These are phyloP conservation scores for Leucoptera coffeella DNA, from an alignment of 2,888 invertebrate species.

Conservation along the genomic window DNA sequence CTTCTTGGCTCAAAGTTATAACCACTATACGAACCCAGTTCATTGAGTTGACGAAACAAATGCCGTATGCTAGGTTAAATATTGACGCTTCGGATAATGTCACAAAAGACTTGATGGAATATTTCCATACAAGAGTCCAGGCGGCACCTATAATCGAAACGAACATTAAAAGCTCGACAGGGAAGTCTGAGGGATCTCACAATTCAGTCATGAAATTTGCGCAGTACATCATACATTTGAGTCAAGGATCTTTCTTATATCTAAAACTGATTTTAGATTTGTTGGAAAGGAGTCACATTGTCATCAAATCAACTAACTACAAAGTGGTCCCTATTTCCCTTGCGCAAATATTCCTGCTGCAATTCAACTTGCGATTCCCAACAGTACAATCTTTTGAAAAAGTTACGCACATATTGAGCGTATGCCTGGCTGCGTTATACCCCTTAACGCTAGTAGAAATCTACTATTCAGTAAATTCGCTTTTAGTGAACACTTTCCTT, in stretches of 20 bases:
- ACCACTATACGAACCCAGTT: conserved; percentile 82
- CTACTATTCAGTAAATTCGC: conserved; percentile 87
- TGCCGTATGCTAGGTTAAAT: conserved; percentile 74
- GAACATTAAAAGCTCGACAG: conserved; percentile 66
- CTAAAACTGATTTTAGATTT: conserved; percentile 87
- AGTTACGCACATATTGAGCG: conserved; percentile 80
- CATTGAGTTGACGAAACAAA: conserved; percentile 72
- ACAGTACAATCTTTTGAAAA: conserved; percentile 87
- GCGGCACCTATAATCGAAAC: conserved; percentile 78
- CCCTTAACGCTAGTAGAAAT: conserved; percentile 87
- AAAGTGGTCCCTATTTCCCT: conserved; percentile 86
- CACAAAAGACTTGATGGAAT: conserved; percentile 82
- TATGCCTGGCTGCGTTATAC: conserved; percentile 85
- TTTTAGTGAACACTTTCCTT: conserved; percentile 70
- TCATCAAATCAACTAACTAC: conserved; percentile 89
- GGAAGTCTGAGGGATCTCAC: conserved; percentile 59
- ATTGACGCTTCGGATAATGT: conserved; percentile 73
- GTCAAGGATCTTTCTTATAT: conserved; percentile 88
- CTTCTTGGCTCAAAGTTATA: conserved; percentile 86
- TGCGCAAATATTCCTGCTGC: conserved; percentile 83
- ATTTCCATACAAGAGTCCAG: conserved; percentile 76
- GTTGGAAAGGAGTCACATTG: conserved; percentile 85
- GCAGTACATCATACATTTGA: conserved; percentile 74
- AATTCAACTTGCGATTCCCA: conserved; percentile 89
- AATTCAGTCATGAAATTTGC: conserved; percentile 74